Evolutionary conservation across 64 coral and sea anemone genomes (phyloP), one percentile per base, ranked within the genome.

Genomic region (Porites lutea): DNA sequence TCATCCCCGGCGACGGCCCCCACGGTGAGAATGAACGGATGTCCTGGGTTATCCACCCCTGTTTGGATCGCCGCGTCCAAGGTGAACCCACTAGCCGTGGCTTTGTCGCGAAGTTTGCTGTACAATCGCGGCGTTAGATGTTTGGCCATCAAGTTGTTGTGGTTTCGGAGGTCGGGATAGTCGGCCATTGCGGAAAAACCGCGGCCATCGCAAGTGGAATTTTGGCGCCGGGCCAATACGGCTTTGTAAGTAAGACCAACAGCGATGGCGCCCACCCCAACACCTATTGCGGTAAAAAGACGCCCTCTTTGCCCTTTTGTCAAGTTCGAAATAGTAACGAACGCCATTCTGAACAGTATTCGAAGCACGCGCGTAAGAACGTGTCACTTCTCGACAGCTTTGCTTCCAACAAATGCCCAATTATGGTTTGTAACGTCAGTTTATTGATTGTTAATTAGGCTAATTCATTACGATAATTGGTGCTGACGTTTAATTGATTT

Each of bases 81-180:
- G 0, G 93, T 98, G 60, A 87, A 98, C 50, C 96, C 96, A 20
- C 67, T 89, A 7, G 86, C 14, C 15, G 96, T 98, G 14, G 69
- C 7, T 59, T 95, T 87, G 23, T 93, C 88, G 13, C 96, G 86
- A 72, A 98, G 93, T 84, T 98, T 98, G 16, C 90, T 72, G 82
- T 98, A 98, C 23, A 98, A 43, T 22, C 95, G 88, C 13, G 95
- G 95, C 2, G 95, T 97, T 58, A 97, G 43, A 62, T 97, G 95
- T 54, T 97, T 97, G 1, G 95, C 95, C 95, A 97, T 97, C 20
- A 97, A 68, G 48, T 97, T 97, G 60, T 97, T 97, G 53, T 97
- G 95, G 20, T 91, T 77, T 13, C 95, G 82, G 7, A 97, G 69
- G 48, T 97, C 95, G 3, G 95, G 95, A 59, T 97, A 97, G 71